Evolutionary conservation across 2,797 vertebrate species (phyloP), one percentile per base, ranked within the genome.

Genomic region (Taeniopygia guttata): DNA sequence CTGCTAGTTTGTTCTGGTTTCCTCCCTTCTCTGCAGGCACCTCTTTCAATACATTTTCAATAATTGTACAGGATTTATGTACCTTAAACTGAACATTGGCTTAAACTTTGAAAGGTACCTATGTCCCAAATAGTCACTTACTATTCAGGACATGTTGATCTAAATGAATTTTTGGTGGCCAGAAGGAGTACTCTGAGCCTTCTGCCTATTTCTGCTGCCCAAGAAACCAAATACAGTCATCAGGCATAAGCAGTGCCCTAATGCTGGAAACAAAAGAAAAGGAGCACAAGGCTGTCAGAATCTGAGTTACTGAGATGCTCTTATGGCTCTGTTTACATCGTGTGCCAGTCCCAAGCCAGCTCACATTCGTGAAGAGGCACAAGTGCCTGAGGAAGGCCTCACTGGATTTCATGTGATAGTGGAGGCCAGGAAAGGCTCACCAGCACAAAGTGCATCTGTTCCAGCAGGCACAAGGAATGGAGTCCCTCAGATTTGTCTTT

Each of bases 331-430:
- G 30, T n/a, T 68, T 8, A 42, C 30, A 49, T 64, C 0, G 1
- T 34, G 8, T 4, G 0, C 54, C 64, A 66, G 52, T 30, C n/a
- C 46, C 40, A 69, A 72, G 55, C 8, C 49, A 80, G 27, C 36
- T 55, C 51, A 16, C 19, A 8, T 9, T 2, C 0, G 3, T 29
- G 18, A 82, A 43, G 77, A 90, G 89, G 32, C n/a, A 48, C 36
- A 58, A 60, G 30, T 51, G 54, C 32, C 76, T 72, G 49, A 70
- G 82, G 67, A 93, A 76, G 29, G 23, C 6, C 25, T 64, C 2
- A 0, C 15, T 17, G 22, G 16, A 4, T 80, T 60, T 87, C 0
- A 0, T n/a, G 40, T 38, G 74, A 45, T 6, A 30, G 52, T 4
- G 40, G 32, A 90, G 34, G 17, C 74, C 36, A 59, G 45, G 32